These are phyloP conservation scores for Aleiodes testaceus DNA, from an alignment of 2,888 invertebrate genomes.

Conservation along the genomic window DNA sequence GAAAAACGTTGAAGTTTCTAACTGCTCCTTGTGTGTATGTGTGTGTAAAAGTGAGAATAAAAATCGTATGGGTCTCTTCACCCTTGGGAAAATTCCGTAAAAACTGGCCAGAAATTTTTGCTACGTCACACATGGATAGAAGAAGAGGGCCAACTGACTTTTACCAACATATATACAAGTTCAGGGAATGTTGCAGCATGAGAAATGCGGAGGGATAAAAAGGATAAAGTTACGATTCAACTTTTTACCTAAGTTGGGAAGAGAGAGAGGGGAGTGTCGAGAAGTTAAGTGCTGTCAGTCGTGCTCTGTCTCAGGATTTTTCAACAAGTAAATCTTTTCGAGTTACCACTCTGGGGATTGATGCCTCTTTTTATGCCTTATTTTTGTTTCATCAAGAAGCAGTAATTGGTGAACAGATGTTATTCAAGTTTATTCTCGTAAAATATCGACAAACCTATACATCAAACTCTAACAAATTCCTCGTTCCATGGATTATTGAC, in stretches of 20 bases:
- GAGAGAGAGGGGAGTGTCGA: slow-evolving; percentile 11
- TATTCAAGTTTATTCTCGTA: neutral
- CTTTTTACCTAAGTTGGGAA: neutral
- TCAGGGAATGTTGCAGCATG: slow-evolving; percentile 1
- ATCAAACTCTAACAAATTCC: slow-evolving; percentile 1
- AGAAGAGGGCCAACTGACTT: neutral
- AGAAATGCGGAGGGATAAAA: neutral
- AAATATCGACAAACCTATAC: no score
- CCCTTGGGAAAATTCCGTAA: slow-evolving; percentile 2
- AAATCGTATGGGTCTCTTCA: slow-evolving; percentile 11
- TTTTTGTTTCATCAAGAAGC: neutral
- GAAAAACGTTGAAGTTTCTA: neutral
- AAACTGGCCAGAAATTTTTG: slow-evolving; percentile 25
- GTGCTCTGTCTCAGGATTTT: slow-evolving; percentile 14
- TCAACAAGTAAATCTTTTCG: slow-evolving; percentile 26
- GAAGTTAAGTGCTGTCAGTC: slow-evolving; percentile 30
- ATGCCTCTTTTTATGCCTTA: no score
- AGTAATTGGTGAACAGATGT: neutral
- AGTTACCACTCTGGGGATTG: neutral
- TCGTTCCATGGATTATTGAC: neutral
- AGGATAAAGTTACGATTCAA: slow-evolving; percentile 18
- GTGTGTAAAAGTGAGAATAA: neutral
- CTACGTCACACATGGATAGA: neutral
- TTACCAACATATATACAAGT: neutral
- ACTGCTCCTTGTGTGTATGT: neutral